Base-by-base conservation (phyloP, 2,113 vertebrate species). In the Meriones unguiculatus region DNA sequence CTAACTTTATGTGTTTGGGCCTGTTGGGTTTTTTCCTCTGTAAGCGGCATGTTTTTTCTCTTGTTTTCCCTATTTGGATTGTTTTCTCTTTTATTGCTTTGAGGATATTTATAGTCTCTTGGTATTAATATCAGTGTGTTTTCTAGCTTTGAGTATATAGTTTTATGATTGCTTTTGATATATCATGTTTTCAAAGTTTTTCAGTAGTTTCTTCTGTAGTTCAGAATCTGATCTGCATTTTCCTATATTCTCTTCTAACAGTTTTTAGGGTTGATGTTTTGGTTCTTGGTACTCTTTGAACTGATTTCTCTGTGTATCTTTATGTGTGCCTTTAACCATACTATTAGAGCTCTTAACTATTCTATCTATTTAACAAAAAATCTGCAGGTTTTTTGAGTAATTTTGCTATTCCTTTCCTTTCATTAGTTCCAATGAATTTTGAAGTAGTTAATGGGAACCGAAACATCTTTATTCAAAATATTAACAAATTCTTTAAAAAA, bases 81-180 rank as follows among this genome's bases (percentile, higher is more conserved):
- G 57, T 76, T 90, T 91, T 57, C 35, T 75, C 86, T 75, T 89
- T 90, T 87, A 93, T 87, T 85, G 72, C 90, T n/a, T 86, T 50
- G n/a, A 70, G 78, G 35, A 89, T 91, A 65, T 52, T 86, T 89
- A 9, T 77, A 3, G 62, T 38, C 62, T 81, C 41, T 91, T 24
- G 30, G 50, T 78, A 65, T 77, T 73, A 46, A 75, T 82, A 13
- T 77, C 70, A 80, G 28, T 91, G 20, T 35, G 32, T 24, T 64
- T 94, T 80, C 54, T 65, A 78, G 18, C 17, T 46, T 64, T 93
- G 65, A 62, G 77, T 78, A 73, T 82, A 32, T 0, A 46, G n/a
- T 72, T 92, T 78, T 25, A 64, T 78, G 57, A 87, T 41, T 78
- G 46, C 52, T 84, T 95, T 94, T 69, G 52, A 87, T 77, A 3